A percentile compares a stretch with the other conserved stretches of the same genome.
phyloP scores from a whole-genome alignment of 2,888 invertebrate species.

The Clistopyga incitator region DNA sequence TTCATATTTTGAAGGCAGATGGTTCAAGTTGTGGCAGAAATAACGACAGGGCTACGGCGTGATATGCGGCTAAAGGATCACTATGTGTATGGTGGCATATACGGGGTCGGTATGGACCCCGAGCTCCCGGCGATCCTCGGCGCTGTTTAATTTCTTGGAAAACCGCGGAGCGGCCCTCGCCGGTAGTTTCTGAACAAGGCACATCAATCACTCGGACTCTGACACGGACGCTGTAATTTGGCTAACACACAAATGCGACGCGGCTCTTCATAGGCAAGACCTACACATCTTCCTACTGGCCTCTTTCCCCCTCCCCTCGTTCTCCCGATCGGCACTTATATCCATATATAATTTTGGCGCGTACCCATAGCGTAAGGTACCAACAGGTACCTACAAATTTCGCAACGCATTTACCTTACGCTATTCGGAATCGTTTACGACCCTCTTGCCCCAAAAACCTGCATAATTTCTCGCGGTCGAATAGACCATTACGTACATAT shows the following conservation, averaged over 20 bases:
- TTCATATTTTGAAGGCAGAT: neutral
- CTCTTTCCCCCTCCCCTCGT: slow-evolving; percentile 2
- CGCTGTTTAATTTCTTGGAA: slow-evolving; percentile 82
- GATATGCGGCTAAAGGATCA: neutral
- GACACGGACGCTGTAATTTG: slow-evolving; percentile 84
- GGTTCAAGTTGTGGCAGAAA: neutral
- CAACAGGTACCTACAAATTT: slow-evolving; percentile 20
- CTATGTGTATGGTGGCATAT: neutral
- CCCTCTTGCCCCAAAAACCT: slow-evolving; percentile 70
- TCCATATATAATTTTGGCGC: slow-evolving; percentile 22
- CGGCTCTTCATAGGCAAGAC: slow-evolving; percentile 8
- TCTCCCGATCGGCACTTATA: neutral
- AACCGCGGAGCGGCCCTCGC: slow-evolving; percentile 67
- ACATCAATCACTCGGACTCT: slow-evolving; percentile 82
- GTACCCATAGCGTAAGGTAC: slow-evolving; percentile 4
- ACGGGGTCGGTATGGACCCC: neutral
- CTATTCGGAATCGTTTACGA: slow-evolving; percentile 76
- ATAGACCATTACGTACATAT: slow-evolving; percentile 6
- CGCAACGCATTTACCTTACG: slow-evolving; percentile 48
- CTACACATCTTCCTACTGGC: slow-evolving; percentile 32
- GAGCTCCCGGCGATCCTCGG: slow-evolving; percentile 45
- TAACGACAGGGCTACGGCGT: slow-evolving; percentile 1
- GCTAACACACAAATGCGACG: slow-evolving; percentile 73
- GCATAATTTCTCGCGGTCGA: slow-evolving; percentile 66
- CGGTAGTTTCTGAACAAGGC: slow-evolving; percentile 72